Base-by-base conservation (phyloP, 1,140 invertebrate genomes). In the Chironomus striatipennis region DNA sequence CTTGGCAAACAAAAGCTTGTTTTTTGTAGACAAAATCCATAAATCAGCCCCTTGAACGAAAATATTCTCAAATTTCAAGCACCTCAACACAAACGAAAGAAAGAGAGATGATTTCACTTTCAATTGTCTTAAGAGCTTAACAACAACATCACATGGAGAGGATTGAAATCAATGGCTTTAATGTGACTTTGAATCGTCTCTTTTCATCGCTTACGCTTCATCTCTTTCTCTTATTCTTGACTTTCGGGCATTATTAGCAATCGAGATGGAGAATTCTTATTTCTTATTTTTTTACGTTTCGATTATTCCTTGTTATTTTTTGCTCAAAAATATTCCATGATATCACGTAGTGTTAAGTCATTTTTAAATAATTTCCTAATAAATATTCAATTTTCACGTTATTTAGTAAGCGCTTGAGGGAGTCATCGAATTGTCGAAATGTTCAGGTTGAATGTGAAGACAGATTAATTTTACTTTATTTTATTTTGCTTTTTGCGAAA, bases 101-200 rank as follows among this genome's bases (percentile, higher is more conserved):
- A 57, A 57, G 47, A 57, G 47, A 57, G 47, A 57, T 57, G 47
- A 57, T 57, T 57, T 57, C 47, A 57, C 47, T 57, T 57, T 57
- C 47, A n/a, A 57, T 57, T 57, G 47, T 57, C n/a, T 57, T 15
- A 57, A 57, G 47, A 57, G 24, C 24, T 34, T 34, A 34, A 34
- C 24, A 57, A 57, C 47, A n/a, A 57, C 12, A n/a, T 15, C 12
- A 57, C 2, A 47, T 12, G n/a, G 12, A 57, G 47, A 57, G 12
- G 47, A 15, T 12, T 15, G n/a, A 57, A 57, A 57, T n/a, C 47
- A 57, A n/a, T 57, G 47, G 47, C 47, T n/a, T 57, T n/a, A n/a
- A n/a, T 12, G 47, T 57, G 47, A 57, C 47, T 57, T 57, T 57
- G 12, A 57, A 57, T 57, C n/a, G 47, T n/a, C 47, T 57, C 47